These are phyloP conservation scores for Mycalesis mineus DNA, from an alignment of 2,888 invertebrate species.

Conservation along the genomic window DNA sequence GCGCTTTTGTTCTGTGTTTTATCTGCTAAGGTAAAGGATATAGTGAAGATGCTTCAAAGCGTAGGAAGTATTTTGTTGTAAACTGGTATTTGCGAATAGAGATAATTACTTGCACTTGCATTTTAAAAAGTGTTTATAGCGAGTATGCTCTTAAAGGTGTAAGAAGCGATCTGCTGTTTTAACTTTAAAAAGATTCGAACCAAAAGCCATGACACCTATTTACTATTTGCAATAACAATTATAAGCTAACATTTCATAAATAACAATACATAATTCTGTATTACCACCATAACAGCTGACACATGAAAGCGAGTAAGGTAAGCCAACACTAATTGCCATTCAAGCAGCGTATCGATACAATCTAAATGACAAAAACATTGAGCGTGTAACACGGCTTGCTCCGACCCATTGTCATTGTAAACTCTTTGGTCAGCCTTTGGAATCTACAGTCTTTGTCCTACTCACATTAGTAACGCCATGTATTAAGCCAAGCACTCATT, in stretches of 20 bases:
- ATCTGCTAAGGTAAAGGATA: too few species aligned
- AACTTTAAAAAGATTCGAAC: too few species aligned
- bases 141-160: too few species aligned
- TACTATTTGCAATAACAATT: not conserved
- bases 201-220: too few species aligned
- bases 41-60: too few species aligned
- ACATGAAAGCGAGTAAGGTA: conserved; percentile 7
- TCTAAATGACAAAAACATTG: conserved; percentile 55
- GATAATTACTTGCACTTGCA: too few species aligned
- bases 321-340: conserved; percentile 41
- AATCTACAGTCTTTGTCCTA: conserved; percentile 41
- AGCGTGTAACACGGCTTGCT: conserved; percentile 61
- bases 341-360: conserved; percentile 46
- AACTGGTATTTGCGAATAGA: too few species aligned
- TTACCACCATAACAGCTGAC: conserved; percentile 10
- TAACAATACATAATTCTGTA: conserved; percentile 6
- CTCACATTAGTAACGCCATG: conserved; percentile 47
- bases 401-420: conserved; percentile 40
- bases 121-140: too few species aligned
- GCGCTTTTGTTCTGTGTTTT: too few species aligned
- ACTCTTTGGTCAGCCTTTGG: conserved; percentile 42
- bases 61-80: too few species aligned
- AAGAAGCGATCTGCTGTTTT: too few species aligned
- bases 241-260: conserved; percentile 1
- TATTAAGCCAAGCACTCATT: conserved; percentile 5